Conservation (phyloP, 1,140 invertebrate species). For the Bombus pyrosoma region DNA sequence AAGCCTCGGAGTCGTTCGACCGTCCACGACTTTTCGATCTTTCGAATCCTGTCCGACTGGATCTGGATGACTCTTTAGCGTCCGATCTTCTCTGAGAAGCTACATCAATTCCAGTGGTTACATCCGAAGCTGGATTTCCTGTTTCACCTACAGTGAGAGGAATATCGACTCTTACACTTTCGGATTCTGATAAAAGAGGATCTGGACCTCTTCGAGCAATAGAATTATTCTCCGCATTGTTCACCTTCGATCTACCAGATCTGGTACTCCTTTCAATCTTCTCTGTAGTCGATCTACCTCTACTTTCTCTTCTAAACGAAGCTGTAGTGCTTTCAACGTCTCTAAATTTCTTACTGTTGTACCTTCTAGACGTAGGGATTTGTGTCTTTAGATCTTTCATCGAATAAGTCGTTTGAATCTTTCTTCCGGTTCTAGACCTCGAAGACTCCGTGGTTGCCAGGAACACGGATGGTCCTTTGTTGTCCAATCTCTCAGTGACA, state of each 20-base stretch:
- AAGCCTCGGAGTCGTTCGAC: background rate
- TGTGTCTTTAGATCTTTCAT: constrained; percentile 62
- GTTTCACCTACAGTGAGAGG: constrained; percentile 59
- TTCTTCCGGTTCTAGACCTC: constrained; percentile 72
- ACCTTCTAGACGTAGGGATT: constrained; percentile 44
- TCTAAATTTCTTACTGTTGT: constrained; percentile 27
- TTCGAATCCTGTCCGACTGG: constrained; percentile 10
- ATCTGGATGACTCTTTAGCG: constrained; percentile 38
- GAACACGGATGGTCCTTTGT: constrained; percentile 57
- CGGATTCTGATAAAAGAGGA: constrained; percentile 53
- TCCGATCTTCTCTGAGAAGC: constrained; percentile 28
- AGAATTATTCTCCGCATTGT: constrained; percentile 40
- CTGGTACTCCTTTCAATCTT: background rate
- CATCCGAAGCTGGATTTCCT: constrained; percentile 17
- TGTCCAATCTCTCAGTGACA: constrained; percentile 30
- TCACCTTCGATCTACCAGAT: constrained; percentile 20
- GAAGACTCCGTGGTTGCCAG: constrained; percentile 48
- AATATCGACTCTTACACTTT: constrained; percentile 64
- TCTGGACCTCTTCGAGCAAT: constrained; percentile 20
- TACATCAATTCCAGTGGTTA: background rate
- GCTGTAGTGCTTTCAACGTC: constrained; percentile 1
- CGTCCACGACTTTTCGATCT: constrained; percentile 45
- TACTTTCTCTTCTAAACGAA: background rate
- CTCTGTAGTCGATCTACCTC: constrained; percentile 25
- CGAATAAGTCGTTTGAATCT: constrained; percentile 66